Conservation (phyloP, 1,140 invertebrate species). For the Meloidogyne chitwoodi region DNA sequence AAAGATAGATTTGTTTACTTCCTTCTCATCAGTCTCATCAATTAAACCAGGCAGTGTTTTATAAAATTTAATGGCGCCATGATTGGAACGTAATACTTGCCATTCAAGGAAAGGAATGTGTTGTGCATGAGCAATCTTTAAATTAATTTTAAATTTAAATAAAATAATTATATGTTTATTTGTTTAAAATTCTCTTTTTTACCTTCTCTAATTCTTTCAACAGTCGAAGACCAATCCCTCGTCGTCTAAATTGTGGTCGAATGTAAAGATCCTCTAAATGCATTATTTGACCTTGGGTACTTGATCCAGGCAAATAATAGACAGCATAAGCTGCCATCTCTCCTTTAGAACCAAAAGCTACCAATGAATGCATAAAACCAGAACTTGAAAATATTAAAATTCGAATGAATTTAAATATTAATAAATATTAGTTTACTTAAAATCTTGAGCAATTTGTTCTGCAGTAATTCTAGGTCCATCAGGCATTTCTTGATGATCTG, state of each 20-base stretch:
- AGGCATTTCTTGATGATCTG: neutral
- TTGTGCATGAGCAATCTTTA: neutral
- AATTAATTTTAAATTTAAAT: too few species aligned
- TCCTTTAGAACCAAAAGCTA: neutral
- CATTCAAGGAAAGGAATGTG: neutral
- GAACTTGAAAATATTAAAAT: neutral
- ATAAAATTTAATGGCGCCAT: constrained; percentile 5
- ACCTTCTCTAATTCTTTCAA: constrained; percentile 9
- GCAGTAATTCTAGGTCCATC: neutral
- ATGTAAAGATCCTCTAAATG: constrained; percentile 14
- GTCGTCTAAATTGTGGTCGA: neutral
- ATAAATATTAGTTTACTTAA: too few species aligned
- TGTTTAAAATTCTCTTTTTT: neutral
- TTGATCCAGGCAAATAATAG: neutral
- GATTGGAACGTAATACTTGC: neutral
- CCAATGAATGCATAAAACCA: neutral
- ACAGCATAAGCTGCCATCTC: constrained; percentile 2
- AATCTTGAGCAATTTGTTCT: neutral
- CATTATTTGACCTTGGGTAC: neutral
- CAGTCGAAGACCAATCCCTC: neutral
- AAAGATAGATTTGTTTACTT: neutral
- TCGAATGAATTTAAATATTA: too few species aligned
- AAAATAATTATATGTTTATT: too few species aligned
- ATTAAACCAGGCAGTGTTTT: neutral
- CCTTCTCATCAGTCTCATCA: constrained; percentile 5